These are phyloP conservation scores for Tokudaia muenninki DNA, from an alignment of 2,797 vertebrate genomes.

Conservation along the genomic window DNA sequence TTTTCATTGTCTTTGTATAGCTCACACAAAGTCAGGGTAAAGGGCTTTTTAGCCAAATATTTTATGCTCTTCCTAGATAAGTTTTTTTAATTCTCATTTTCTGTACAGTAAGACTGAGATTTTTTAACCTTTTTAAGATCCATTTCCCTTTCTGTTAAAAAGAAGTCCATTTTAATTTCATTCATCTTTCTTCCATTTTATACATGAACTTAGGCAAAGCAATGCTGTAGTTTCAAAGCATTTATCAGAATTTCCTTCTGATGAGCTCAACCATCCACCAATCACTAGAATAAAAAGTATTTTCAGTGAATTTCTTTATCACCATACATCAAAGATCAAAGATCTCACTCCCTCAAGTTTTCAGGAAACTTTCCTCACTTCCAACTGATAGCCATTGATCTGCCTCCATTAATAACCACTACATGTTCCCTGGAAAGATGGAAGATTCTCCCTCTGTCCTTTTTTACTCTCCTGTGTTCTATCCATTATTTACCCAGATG, in stretches of 20 bases:
- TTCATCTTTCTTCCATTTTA: not conserved
- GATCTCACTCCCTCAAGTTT: not conserved
- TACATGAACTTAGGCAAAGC: not conserved
- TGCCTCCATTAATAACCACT: not conserved
- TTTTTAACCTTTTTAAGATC: not conserved
- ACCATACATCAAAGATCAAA: not conserved
- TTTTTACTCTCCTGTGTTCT: not conserved
- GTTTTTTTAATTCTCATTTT: not conserved
- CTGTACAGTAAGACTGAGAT: not conserved
- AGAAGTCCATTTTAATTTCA: not conserved
- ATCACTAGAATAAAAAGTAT: not conserved
- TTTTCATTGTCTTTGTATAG: not conserved
- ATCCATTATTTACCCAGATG: too few relatives aligned
- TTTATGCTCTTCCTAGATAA: not conserved
- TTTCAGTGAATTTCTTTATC: not conserved
- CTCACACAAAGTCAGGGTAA: not conserved
- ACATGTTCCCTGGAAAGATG: not conserved
- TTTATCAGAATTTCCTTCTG: not conserved
- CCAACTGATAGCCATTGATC: not conserved
- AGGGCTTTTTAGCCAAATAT: not conserved
- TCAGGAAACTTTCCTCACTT: not conserved
- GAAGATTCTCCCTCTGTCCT: not conserved
- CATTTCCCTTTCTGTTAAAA: not conserved
- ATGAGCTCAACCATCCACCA: not conserved
- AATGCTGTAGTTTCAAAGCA: too few relatives aligned